Evolutionary conservation across 35 echinoderm and acorn worm species (phyloP), one percentile per base, ranked within the genome.

Genomic region (Eucidaris tribuloides): DNA sequence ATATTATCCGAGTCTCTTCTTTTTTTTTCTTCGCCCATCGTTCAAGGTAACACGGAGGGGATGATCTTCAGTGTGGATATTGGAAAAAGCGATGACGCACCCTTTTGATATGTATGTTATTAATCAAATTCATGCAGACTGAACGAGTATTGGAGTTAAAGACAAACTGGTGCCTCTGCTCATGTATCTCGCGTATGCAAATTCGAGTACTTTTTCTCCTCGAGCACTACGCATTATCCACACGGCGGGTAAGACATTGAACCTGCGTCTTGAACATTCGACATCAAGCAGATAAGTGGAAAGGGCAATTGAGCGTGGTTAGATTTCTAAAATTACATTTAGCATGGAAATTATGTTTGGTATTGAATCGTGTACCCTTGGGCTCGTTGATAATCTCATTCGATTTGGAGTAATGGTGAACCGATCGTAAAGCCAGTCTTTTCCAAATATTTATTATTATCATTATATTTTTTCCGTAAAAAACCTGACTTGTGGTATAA

Each of bases 311-410:
- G 68, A 74, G 68, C 68, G 68, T 44, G 37, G 68, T 74, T 74
- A 74, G 68, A 74, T 74, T 74, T 74, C 68, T 74, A 74, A 74
- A 74, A 74, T 74, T 74, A 74, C 68, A 74, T 74, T 74, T 74
- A 74, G 68, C 68, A 74, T 74, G 68, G 68, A 74, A 74, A 74
- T 74, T 74, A 74, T 74, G 68, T 27, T 74, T 74, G 68, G 68
- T 74, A 74, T 74, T 36, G 68, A 74, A 74, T 74, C 68, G 68
- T 74, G 34, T 74, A 9, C 68, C 68, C 38, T 27, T 35, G 37
- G 68, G 68, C 68, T 74, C 37, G 61, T 32, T 32, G 68, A n/a
- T n/a, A n/a, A n/a, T n/a, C n/a, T n/a, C n/a, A n/a, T n/a, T n/a
- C n/a, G n/a, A n/a, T n/a, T n/a, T n/a, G n/a, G n/a, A n/a, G n/a